Conservation (phyloP, 1,140 invertebrate species). For the Hermetia illucens region DNA sequence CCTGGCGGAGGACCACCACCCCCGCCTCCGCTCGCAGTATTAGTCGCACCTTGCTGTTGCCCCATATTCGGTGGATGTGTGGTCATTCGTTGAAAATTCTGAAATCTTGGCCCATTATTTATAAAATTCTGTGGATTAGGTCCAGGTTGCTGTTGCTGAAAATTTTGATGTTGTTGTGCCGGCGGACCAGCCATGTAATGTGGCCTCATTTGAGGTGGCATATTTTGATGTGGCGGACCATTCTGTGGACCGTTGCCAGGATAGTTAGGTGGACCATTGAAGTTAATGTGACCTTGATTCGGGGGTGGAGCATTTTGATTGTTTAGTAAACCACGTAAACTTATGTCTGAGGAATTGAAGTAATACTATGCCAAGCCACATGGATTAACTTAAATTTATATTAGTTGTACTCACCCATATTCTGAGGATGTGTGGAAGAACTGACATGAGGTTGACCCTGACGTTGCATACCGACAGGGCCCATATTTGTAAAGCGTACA, state of each 20-base stretch:
- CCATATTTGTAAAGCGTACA: conserved; percentile 26
- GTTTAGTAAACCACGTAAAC: conserved; percentile 26
- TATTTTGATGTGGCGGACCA: conserved; percentile 9
- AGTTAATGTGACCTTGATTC: conserved; percentile 18
- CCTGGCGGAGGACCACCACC: conserved; percentile 23
- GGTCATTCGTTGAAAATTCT: conserved; percentile 27
- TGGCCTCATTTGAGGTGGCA: conserved; percentile 18
- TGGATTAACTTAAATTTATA: neutral
- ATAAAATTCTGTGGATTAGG: conserved; percentile 21
- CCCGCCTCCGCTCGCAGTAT: conserved; percentile 5
- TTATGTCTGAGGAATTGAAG: conserved; percentile 19
- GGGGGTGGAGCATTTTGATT: conserved; percentile 23
- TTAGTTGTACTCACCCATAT: conserved; percentile 23
- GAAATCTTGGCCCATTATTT: conserved; percentile 23
- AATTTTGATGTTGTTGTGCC: conserved; percentile 22
- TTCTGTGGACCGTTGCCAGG: conserved; percentile 22
- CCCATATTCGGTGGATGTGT: conserved; percentile 23
- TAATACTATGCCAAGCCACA: neutral
- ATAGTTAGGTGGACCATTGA: conserved; percentile 28
- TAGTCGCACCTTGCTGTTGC: conserved; percentile 5
- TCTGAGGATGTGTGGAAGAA: conserved; percentile 30
- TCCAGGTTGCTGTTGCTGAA: conserved; percentile 21
- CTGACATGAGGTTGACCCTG: conserved; percentile 29
- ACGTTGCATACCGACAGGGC: conserved; percentile 25
- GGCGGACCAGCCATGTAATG: conserved; percentile 23